Evolutionary conservation across 2,888 invertebrate species (phyloP), one percentile per base, ranked within the genome.

Genomic region (Stratiomys singularior): DNA sequence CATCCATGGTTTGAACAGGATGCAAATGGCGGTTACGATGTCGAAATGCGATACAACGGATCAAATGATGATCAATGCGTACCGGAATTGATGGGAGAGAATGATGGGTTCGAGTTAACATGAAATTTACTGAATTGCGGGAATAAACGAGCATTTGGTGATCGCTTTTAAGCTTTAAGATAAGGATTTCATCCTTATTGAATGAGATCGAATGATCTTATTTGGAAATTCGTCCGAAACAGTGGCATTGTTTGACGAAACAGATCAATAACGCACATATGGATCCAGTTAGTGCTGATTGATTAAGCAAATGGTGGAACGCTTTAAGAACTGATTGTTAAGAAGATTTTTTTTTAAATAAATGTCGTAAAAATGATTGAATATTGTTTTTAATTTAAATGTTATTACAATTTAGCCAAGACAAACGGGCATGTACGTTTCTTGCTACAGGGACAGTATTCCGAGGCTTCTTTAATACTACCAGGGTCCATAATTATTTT

Each of bases 1-100:
- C 96, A 96, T 88, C 96, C 96, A 0, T 97, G 96, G 96, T 89
- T 97, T 80, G 90, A 91, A 79, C 87, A 89, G 52, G 91, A 91
- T 83, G 87, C 56, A n/a, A 46, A 63, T 47, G 76, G 58, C 27
- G 15, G 46, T 64, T 18, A 11, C 1, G 64, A 76, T 46, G 25
- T 28, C 27, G 64, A 76, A 9, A 64, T 46, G 23, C 28, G 21
- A 1, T 25, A 28, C 21, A 28, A 30, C 11, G 44, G 44, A 4
- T 1, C 13, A 4, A 15, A 89, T 52, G 91, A 91, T 58, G 81
- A 81, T 76, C 81, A 81, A 74, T 78, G 79, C 63, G 81, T 81
- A 23, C 81, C 81, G 11, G 80, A 80, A n/a, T 47, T 11, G n/a
- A 37, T 52, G 13, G 69, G 4, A 18, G 60, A 46, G n/a, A 52